Percentiles rank a stretch among this genome's conserved stretches.
phyloP scores from a whole-genome alignment of 1,140 invertebrate species.

The fruit fly (Drosophila melanogaster) region Release_6_plus_ISO1_MT NT_033777.3:23697501-23698000 shows the following conservation, averaged over 20 bases:
- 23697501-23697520: constrained; percentile 56
- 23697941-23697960: no score
- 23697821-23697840: constrained; percentile 87
- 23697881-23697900: no score
- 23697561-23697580: constrained; percentile 86
- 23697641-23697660: constrained; percentile 92
- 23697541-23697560: constrained; percentile 83
- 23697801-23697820: constrained; percentile 92
- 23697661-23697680: constrained; percentile 92
- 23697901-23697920: no score
- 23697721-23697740: constrained; percentile 88
- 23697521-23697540: constrained; percentile 77
- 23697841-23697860: background rate
- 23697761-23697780: constrained; percentile 95
- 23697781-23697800: constrained; percentile 90
- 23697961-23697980: background rate
- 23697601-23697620: constrained; percentile 90
- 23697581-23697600: constrained; percentile 90
- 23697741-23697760: constrained; percentile 91
- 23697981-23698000: background rate
- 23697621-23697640: constrained; percentile 91
- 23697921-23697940: background rate
- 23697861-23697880: background rate
- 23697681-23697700: constrained; percentile 90
- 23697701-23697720: constrained; percentile 84